These are phyloP conservation scores for Thalassophryne amazonica DNA, from an alignment of 2,797 vertebrate species.

Conservation along the genomic window DNA sequence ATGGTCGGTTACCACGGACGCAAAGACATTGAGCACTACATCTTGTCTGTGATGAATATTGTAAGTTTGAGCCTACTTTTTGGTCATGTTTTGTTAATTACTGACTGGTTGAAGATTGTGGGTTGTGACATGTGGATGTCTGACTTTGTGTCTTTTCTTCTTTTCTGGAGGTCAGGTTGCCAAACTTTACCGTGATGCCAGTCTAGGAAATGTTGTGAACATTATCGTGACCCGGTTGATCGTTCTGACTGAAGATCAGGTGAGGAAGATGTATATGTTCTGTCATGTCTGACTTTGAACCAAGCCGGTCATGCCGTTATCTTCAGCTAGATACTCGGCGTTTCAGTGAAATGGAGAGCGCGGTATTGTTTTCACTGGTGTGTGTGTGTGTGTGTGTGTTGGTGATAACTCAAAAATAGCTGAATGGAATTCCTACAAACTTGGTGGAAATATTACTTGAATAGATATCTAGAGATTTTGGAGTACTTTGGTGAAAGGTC, in stretches of 20 bases:
- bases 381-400: no score
- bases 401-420: no score
- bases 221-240: slow-evolving; percentile 97
- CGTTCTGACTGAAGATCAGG: slow-evolving; percentile 98
- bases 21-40: slow-evolving; percentile 98
- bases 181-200: slow-evolving; percentile 99
- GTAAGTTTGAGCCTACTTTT: slow-evolving; percentile 95
- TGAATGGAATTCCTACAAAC: no score
- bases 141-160: slow-evolving; percentile 99
- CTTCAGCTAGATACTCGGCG: no score
- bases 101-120: neutral
- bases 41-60: slow-evolving; percentile 99
- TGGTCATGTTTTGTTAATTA: neutral
- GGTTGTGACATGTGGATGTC: slow-evolving; percentile 72
- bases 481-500: no score
- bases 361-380: no score
- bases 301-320: neutral
- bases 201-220: slow-evolving; percentile 99
- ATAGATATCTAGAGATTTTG: no score
- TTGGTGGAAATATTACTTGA: no score
- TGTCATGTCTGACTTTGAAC: neutral
- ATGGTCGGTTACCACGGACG: slow-evolving; percentile 99
- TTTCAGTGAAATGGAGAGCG: no score
- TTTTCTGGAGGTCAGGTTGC: slow-evolving; percentile 99
- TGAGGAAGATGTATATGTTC: slow-evolving; percentile 60